Conservation (phyloP, 2,113 vertebrate species). For the Xerus inauris region DNA sequence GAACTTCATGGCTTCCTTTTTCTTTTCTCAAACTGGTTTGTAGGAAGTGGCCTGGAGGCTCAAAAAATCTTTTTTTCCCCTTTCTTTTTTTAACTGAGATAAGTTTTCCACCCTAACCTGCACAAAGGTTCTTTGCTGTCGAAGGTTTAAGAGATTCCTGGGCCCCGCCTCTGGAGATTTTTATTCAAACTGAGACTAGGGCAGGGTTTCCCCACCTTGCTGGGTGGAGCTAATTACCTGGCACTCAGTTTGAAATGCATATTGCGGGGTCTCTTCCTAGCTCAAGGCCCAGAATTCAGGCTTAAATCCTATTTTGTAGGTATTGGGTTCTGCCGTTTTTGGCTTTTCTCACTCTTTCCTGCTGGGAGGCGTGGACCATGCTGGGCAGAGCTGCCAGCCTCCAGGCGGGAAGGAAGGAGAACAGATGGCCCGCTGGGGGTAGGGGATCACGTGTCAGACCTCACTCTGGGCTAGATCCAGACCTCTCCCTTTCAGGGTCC, state of each 20-base stretch:
- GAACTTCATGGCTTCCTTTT: neutral
- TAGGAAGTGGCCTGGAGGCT: neutral
- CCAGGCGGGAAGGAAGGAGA: conserved; percentile 68
- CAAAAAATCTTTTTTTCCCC: neutral
- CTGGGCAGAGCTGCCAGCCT: conserved; percentile 70
- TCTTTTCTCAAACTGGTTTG: neutral
- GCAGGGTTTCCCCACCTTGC: neutral
- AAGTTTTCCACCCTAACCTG: neutral
- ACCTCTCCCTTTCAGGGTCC: conserved; percentile 6
- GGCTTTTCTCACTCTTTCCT: conserved; percentile 58
- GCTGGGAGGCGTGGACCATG: conserved; percentile 63
- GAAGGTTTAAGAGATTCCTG: neutral
- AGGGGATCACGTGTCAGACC: conserved; percentile 71
- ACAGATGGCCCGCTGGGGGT: conserved; percentile 79
- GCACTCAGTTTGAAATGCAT: neutral
- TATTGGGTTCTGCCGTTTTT: conserved; percentile 15
- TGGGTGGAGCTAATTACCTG: neutral
- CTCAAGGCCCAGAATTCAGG: neutral
- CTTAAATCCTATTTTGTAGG: neutral
- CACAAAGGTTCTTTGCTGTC: neutral
- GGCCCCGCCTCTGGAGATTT: neutral
- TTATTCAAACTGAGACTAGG: neutral
- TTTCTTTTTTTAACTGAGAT: neutral
- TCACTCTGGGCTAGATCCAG: conserved; percentile 53
- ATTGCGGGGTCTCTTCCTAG: neutral